Evolutionary conservation across 2,888 invertebrate species (phyloP), one percentile per base, ranked within the genome.

Genomic region (Machimus atricapillus): DNA sequence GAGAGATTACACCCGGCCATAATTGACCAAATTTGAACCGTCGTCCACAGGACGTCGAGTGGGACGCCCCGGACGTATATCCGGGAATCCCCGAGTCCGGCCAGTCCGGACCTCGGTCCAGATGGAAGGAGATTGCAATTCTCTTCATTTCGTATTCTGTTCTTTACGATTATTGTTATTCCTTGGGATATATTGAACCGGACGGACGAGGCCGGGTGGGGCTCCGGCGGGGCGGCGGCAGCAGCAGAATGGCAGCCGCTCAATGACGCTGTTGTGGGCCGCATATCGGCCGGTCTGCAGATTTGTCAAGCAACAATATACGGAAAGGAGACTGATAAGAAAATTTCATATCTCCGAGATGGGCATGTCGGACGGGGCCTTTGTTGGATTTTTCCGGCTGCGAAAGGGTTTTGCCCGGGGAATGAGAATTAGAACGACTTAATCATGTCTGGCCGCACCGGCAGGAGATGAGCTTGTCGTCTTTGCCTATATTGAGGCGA

Each of bases 101-200:
- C 9, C 66, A 66, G 46, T 85, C 16, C 73, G 85, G 85, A 16
- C 8, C 43, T 19, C 66, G 46, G 74, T 74, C 85, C 74, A 83
- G 74, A 85, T 85, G 85, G 85, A 85, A 85, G 85, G 85, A 85
- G 85, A 85, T 85, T 85, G 85, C 85, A 85, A 85, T 85, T 85
- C 85, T 74, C 85, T 85, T 85, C 85, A 85, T 85, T 85, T 85
- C 85, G 85, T 85, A 85, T 85, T 85, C 85, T 85, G 85, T 85
- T 85, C 85, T 85, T 85, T 85, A 85, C 85, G 85, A 85, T 85
- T 85, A 85, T 85, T 85, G 85, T 85, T 85, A 85, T 85, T 85
- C 74, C 85, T 85, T 85, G 85, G 85, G 85, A 85, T 85, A 85
- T 85, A 85, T 85, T 43, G 85, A 46, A 46, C 46, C n/a, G 74